These are phyloP conservation scores for Drosophila nr. medialis DNA, from an alignment of 2,888 invertebrate species.

Conservation along the genomic window DNA sequence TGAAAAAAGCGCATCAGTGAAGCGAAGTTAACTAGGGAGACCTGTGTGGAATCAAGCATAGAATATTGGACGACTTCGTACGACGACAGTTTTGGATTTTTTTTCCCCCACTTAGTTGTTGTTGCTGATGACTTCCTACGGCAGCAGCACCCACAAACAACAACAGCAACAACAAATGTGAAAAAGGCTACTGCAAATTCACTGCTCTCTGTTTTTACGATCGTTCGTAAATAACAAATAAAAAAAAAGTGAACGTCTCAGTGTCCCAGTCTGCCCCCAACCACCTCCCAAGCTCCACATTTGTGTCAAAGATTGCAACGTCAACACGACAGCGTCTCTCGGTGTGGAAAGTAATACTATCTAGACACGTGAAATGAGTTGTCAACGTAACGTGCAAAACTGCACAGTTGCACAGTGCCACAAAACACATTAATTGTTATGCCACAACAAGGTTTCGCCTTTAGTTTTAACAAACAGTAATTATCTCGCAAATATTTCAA, in stretches of 20 bases:
- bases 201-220: constrained; percentile 67
- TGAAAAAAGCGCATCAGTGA: constrained; percentile 82
- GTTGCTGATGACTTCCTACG: constrained; percentile 69
- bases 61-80: constrained; percentile 69
- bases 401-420: constrained; percentile 47
- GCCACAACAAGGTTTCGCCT: background rate
- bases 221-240: constrained; percentile 49
- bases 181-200: constrained; percentile 48
- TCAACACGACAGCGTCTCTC: constrained; percentile 27
- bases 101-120: background rate
- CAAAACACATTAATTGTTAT: background rate
- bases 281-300: background rate
- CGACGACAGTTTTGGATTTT: constrained; percentile 43
- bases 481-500: background rate
- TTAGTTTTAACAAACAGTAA: background rate
- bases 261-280: background rate
- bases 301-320: background rate
- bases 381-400: constrained; percentile 59
- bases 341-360: constrained; percentile 66
- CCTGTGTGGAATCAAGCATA: constrained; percentile 80
- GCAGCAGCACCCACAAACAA: constrained; percentile 27
- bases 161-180: constrained; percentile 34
- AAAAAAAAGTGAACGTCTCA: constrained; percentile 12
- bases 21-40: constrained; percentile 81
- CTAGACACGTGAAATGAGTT: constrained; percentile 80